A percentile compares a stretch with the other conserved stretches of the same genome.
Conservation (phyloP, 2,888 invertebrate species). For the Psylliodes chrysocephalus region DNA sequence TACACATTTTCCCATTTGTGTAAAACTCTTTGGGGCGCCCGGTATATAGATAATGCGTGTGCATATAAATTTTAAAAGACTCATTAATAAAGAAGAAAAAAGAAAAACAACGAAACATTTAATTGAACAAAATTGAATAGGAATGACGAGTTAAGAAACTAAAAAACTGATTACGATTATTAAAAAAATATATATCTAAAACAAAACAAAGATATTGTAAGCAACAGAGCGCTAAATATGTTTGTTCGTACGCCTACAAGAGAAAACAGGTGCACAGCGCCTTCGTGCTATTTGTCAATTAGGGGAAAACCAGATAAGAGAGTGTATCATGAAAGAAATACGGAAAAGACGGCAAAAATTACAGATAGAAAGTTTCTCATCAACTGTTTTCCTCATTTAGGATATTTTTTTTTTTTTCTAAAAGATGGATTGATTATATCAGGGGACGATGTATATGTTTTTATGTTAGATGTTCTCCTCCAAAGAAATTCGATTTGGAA, state of each 20-base stretch:
- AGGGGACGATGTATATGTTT: conserved; percentile 12
- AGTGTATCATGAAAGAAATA: conserved; percentile 29
- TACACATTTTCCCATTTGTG: too few relatives aligned
- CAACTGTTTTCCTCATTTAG: conserved; percentile 28
- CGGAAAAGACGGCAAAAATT: conserved; percentile 29
- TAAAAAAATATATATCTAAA: too few relatives aligned
- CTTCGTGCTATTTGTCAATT: conserved; percentile 31
- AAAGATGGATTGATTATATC: conserved; percentile 25
- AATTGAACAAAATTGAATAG: too few relatives aligned
- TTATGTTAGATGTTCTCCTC: not conserved
- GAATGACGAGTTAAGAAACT: too few relatives aligned
- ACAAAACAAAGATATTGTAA: too few relatives aligned
- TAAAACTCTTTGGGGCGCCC: too few relatives aligned
- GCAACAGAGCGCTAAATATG: too few relatives aligned
- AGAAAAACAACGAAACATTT: too few relatives aligned
- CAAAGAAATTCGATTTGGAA: conserved; percentile 4
- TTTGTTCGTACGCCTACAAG: not conserved
- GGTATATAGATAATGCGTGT: too few relatives aligned
- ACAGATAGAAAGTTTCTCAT: conserved; percentile 27
- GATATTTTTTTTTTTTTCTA: conserved; percentile 20
- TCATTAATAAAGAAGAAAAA: too few relatives aligned
- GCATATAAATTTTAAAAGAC: too few relatives aligned
- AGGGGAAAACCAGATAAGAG: conserved; percentile 23
- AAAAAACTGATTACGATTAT: too few relatives aligned
- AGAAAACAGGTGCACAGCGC: not conserved